Percentiles rank a stretch among this genome's conserved stretches.
phyloP scores from a whole-genome alignment of 2,888 invertebrate genomes.

The Adineta ricciae region DNA sequence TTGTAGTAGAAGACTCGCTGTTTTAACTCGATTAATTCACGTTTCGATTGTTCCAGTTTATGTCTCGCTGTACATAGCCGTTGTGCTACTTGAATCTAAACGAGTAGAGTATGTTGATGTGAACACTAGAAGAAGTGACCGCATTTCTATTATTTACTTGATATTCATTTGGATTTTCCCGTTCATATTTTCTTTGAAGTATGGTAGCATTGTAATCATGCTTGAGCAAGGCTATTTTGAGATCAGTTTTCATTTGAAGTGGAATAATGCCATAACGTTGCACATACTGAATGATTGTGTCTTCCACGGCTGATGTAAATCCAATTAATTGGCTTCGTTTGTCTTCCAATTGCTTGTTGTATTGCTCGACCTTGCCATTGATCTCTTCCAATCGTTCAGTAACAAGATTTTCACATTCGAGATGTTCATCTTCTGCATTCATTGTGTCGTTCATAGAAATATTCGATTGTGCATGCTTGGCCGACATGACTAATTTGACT shows the following conservation, averaged over 20 bases:
- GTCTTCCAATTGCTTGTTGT: neutral
- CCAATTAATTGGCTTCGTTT: neutral
- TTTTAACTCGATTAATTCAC: neutral
- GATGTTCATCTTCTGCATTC: neutral
- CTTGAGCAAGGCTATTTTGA: neutral
- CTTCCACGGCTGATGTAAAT: neutral
- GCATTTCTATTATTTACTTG: too few species aligned
- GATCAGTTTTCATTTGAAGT: neutral
- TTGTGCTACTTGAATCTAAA: neutral
- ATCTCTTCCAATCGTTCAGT: neutral
- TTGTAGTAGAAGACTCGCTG: neutral
- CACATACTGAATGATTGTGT: neutral
- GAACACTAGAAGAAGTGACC: neutral
- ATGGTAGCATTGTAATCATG: neutral
- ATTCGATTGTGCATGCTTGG: neutral
- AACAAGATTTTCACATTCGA: neutral
- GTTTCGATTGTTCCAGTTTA: neutral
- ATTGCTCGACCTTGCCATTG: neutral
- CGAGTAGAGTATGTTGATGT: too few species aligned
- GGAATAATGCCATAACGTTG: neutral
- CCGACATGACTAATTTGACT: neutral
- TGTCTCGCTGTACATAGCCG: neutral
- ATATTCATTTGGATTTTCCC: neutral
- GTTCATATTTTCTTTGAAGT: neutral
- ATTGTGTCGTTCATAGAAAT: neutral